A percentile compares a stretch with the other conserved stretches of the same genome.
phyloP scores from a whole-genome alignment of 2,113 vertebrate genomes.

The Pygoscelis adeliae region DNA sequence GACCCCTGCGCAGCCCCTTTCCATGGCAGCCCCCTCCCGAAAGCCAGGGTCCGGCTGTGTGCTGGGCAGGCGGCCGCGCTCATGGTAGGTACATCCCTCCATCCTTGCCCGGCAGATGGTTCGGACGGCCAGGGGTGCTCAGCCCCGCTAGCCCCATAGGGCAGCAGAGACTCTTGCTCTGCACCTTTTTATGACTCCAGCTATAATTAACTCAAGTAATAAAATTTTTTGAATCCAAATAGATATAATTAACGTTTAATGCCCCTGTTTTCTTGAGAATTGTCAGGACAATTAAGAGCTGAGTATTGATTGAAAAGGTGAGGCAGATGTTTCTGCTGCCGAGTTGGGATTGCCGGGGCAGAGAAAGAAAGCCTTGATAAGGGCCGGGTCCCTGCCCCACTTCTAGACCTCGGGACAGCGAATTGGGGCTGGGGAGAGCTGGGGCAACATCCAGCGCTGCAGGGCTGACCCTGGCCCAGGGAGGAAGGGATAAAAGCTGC shows the following conservation, averaged over 20 bases:
- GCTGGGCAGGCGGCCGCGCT: fast-evolving
- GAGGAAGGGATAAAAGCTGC: neutral
- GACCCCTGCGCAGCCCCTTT: neutral
- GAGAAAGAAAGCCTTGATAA: neutral
- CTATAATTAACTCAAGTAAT: constrained; percentile 79
- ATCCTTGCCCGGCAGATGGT: neutral
- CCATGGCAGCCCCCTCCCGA: neutral
- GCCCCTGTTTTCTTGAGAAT: constrained; percentile 71
- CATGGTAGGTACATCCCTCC: neutral
- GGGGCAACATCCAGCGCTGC: fast-evolving
- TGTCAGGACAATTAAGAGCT: constrained; percentile 71
- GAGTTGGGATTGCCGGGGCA: neutral
- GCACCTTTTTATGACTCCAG: constrained; percentile 75
- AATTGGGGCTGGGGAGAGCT: neutral
- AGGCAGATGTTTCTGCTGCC: constrained; percentile 65
- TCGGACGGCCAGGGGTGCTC: fast-evolving
- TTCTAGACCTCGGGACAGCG: neutral
- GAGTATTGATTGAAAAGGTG: constrained; percentile 69
- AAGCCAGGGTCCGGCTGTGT: fast-evolving
- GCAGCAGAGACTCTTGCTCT: constrained; percentile 60
- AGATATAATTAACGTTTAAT: constrained; percentile 81
- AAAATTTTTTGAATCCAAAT: constrained; percentile 75
- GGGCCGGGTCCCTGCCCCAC: neutral
- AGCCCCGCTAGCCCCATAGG: fast-evolving
- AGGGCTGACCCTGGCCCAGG: neutral